phyloP scores from a whole-genome alignment of 2,888 invertebrate genomes.

The Dynastes hyllus region DNA sequence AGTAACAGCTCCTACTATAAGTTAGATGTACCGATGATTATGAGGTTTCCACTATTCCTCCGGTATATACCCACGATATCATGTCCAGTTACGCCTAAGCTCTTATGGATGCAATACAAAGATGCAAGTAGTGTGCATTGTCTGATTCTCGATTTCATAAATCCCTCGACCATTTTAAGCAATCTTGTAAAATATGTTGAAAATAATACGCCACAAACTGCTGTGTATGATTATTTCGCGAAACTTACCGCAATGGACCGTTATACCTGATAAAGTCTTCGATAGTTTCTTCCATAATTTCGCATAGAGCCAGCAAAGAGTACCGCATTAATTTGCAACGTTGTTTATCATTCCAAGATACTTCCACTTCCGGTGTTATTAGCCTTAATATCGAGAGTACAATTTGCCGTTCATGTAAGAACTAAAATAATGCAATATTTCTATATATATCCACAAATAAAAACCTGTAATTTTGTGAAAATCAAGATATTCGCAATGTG shows the following conservation, averaged over 20 bases:
- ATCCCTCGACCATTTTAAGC: constrained; percentile 31
- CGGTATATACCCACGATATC: constrained; percentile 11
- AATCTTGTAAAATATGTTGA: not conserved
- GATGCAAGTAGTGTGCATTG: constrained; percentile 18
- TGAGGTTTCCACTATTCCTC: constrained; percentile 4
- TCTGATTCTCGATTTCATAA: constrained; percentile 25
- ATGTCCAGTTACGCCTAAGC: not conserved
- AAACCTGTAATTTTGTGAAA: not conserved
- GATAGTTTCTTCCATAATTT: constrained; percentile 22
- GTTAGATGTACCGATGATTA: constrained; percentile 9
- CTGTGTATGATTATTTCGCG: not conserved
- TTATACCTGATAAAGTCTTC: constrained; percentile 31
- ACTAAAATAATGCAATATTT: constrained; percentile 25
- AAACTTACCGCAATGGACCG: constrained; percentile 36
- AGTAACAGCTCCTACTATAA: not conserved
- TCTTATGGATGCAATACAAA: constrained; percentile 25
- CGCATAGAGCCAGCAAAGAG: constrained; percentile 15
- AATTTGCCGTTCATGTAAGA: constrained; percentile 7
- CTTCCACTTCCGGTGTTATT: constrained; percentile 32
- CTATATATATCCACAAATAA: not conserved
- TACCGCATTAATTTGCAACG: constrained; percentile 37
- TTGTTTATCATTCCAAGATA: constrained; percentile 43
- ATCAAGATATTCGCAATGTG: too few species aligned
- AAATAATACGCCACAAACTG: not conserved
- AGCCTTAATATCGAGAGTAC: constrained; percentile 28